Evolutionary conservation across 1,140 invertebrate species (phyloP).

Genomic region (Paraescarpia echinospica): DNA sequence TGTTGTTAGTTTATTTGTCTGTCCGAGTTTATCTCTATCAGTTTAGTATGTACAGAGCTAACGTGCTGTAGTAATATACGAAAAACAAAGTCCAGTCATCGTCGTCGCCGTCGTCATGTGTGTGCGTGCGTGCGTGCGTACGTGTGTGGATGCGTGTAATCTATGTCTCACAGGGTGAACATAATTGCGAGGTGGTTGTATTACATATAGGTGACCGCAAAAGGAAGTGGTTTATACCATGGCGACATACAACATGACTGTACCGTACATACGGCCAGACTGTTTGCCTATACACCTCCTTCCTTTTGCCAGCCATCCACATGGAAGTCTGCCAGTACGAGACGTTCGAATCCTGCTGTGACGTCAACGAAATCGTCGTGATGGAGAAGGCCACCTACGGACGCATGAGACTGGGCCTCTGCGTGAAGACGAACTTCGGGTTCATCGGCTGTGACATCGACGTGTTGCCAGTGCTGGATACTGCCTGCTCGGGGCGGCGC

Average conservation of each 20-base stretch:
- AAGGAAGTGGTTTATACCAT: too few species aligned
- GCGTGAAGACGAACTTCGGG: not conserved
- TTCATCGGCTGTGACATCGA: slow-evolving; percentile 4
- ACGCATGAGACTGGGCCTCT: not conserved
- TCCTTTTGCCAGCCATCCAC: not conserved
- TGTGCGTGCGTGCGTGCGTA: not conserved
- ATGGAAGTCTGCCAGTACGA: not conserved
- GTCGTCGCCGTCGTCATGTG: not conserved
- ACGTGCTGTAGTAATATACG: too few species aligned
- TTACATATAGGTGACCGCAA: too few species aligned
- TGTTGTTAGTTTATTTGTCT: too few species aligned
- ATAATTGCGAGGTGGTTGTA: too few species aligned
- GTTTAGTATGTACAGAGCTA: too few species aligned
- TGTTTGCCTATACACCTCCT: not conserved
- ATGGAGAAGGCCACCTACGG: slow-evolving; percentile 9
- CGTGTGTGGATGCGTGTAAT: not conserved
- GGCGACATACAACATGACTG: too few species aligned
- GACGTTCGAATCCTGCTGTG: not conserved
- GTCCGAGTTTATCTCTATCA: too few species aligned
- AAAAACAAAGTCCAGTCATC: too few species aligned
- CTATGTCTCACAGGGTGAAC: too few species aligned
- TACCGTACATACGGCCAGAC: too few species aligned
- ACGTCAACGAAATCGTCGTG: not conserved
- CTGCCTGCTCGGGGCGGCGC: not conserved
- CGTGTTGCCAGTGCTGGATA: not conserved